phyloP scores from a whole-genome alignment of 2,113 vertebrate genomes.

The Gulo gulo region DNA sequence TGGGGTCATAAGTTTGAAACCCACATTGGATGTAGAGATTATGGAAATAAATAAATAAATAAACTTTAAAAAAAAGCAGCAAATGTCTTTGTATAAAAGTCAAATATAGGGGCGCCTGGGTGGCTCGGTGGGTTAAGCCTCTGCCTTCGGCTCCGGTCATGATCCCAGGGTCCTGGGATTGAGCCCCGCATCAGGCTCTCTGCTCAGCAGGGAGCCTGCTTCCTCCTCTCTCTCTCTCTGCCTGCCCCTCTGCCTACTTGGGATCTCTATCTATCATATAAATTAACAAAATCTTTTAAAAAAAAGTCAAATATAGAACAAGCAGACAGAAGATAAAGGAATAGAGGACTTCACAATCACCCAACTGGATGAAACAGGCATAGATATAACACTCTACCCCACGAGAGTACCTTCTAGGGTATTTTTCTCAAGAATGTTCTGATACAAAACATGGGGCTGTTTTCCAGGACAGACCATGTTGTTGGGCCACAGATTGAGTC shows the following conservation, averaged over 20 bases:
- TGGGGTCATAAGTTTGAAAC: not conserved
- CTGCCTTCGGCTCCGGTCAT: too few species aligned
- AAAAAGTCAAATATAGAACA: not conserved
- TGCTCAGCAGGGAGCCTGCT: too few species aligned
- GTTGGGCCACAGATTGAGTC: not conserved
- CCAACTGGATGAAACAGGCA: not conserved
- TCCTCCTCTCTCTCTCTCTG: too few species aligned
- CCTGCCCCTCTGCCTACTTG: too few species aligned
- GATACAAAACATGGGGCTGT: not conserved
- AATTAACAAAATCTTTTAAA: not conserved
- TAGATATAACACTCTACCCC: too few species aligned
- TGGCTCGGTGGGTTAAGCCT: too few species aligned
- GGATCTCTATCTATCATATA: not conserved
- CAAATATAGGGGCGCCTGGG: not conserved
- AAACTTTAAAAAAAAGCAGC: not conserved
- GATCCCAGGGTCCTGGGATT: too few species aligned
- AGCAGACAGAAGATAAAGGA: not conserved
- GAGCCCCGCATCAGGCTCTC: too few species aligned
- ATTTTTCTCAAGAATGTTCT: too few species aligned
- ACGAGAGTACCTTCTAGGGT: too few species aligned
- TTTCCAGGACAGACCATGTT: not conserved
- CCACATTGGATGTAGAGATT: not conserved
- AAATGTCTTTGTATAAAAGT: not conserved
- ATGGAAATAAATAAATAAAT: not conserved
- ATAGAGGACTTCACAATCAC: not conserved